Evolutionary conservation across 2,888 invertebrate genomes (phyloP).

Genomic region (Napeogenes sylphis): DNA sequence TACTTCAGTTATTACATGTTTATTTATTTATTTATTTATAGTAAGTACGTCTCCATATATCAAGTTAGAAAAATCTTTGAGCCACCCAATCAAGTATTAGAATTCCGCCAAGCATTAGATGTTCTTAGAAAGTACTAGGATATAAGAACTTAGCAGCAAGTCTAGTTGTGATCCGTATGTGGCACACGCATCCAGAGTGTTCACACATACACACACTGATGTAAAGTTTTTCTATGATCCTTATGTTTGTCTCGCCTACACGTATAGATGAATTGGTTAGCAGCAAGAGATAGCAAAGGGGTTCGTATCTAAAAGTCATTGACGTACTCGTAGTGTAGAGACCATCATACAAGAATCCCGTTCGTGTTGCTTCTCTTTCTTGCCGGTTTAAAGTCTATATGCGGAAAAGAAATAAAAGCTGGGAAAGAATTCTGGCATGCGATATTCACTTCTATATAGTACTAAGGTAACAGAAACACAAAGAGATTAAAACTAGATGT

Average conservation of each 20-base stretch:
- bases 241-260: slow-evolving; percentile 50
- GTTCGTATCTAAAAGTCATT: slow-evolving; percentile 37
- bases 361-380: slow-evolving; percentile 33
- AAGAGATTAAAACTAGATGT: slow-evolving; percentile 17
- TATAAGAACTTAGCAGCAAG: slow-evolving; percentile 54
- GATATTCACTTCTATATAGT: slow-evolving; percentile 29
- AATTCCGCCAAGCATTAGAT: slow-evolving; percentile 70
- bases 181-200: slow-evolving; percentile 53
- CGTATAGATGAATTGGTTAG: slow-evolving; percentile 24
- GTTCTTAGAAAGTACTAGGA: slow-evolving; percentile 77
- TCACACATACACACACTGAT: slow-evolving; percentile 44
- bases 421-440: slow-evolving; percentile 28
- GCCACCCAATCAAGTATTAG: slow-evolving; percentile 42
- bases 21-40: too few relatives aligned
- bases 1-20: too few relatives aligned
- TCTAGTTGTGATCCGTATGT: slow-evolving; percentile 56
- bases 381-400: slow-evolving; percentile 14
- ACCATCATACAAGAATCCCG: slow-evolving; percentile 22
- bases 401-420: slow-evolving; percentile 30
- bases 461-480: slow-evolving; percentile 37
- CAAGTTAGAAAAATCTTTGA: neutral
- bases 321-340: slow-evolving; percentile 28
- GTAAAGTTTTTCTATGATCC: slow-evolving; percentile 59
- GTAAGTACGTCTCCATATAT: neutral
- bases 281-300: slow-evolving; percentile 41